Percentiles rank a stretch among this genome's conserved stretches.
These are phyloP conservation scores for Atopsyche davidsoni DNA, from an alignment of 1,140 invertebrate genomes.

Conservation along the genomic window DNA sequence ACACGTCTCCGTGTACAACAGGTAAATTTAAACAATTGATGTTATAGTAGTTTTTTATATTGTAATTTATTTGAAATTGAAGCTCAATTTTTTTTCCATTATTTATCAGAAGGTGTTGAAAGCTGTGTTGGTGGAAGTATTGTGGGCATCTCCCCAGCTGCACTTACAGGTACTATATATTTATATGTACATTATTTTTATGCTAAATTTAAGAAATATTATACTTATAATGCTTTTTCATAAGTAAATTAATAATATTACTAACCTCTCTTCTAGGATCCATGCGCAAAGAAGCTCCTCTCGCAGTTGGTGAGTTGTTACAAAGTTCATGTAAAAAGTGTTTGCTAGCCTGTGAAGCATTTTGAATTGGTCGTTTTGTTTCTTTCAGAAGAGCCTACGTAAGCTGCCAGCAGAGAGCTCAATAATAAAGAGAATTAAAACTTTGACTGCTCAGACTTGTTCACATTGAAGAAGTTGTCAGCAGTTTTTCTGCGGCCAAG, in stretches of 20 bases:
- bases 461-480: too few relatives aligned
- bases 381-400: constrained; percentile 20
- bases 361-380: constrained; percentile 1
- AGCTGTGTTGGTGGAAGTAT: constrained; percentile 50
- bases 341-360: not conserved
- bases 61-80: not conserved
- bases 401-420: too few relatives aligned
- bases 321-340: not conserved
- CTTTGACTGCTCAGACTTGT: too few relatives aligned
- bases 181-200: constrained; percentile 8
- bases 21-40: constrained; percentile 14
- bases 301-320: constrained; percentile 23
- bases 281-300: constrained; percentile 27
- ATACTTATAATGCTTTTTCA: not conserved
- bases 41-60: not conserved
- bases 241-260: constrained; percentile 5
- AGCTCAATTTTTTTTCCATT: constrained; percentile 3
- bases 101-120: constrained; percentile 40
- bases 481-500: too few relatives aligned
- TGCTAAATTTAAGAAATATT: constrained; percentile 1
- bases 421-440: too few relatives aligned
- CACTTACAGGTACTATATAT: constrained; percentile 50
- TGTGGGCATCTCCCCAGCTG: constrained; percentile 49
- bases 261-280: constrained; percentile 19
- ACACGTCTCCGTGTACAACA: constrained; percentile 25